These are phyloP conservation scores for Ptychobarbus kaznakovi DNA, from an alignment of 2,797 vertebrate species.

Conservation along the genomic window DNA sequence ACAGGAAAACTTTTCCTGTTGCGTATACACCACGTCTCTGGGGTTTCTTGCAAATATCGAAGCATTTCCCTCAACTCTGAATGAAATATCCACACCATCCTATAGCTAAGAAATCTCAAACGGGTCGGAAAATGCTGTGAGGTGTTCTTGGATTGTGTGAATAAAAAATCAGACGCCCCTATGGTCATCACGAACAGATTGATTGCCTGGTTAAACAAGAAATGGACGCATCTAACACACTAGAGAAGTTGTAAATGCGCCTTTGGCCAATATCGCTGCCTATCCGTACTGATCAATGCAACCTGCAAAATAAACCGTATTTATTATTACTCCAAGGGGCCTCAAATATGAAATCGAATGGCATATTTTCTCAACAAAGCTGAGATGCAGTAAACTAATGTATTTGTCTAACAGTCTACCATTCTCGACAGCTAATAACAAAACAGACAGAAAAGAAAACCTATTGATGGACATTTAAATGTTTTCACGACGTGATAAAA, in stretches of 20 bases:
- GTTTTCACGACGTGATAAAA: slow-evolving; percentile 8
- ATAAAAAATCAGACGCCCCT: slow-evolving; percentile 12
- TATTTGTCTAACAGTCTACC: slow-evolving; percentile 20
- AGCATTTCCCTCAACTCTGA: slow-evolving; percentile 2
- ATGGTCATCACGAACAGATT: slow-evolving; percentile 3
- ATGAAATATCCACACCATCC: neutral
- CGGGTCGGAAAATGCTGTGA: neutral
- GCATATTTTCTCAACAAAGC: slow-evolving; percentile 1
- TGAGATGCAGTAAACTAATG: slow-evolving; percentile 26
- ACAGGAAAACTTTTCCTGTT: neutral
- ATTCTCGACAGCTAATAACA: slow-evolving; percentile 40
- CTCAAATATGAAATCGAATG: neutral
- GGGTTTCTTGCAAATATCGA: neutral
- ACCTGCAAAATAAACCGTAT: neutral
- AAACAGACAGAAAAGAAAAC: slow-evolving; percentile 18
- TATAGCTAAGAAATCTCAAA: neutral
- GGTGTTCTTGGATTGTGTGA: neutral
- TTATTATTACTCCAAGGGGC: too few relatives aligned
- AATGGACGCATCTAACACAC: neutral
- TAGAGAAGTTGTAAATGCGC: neutral
- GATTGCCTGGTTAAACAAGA: slow-evolving; percentile 26
- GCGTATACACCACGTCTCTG: neutral
- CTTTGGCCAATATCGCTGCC: slow-evolving; percentile 2
- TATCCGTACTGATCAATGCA: slow-evolving; percentile 12
- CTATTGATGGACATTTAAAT: slow-evolving; percentile 29